A percentile compares a stretch with the other conserved stretches of the same genome.
Evolutionary conservation across 1,140 invertebrate genomes (phyloP).

Genomic region (Dreissena polymorpha): DNA sequence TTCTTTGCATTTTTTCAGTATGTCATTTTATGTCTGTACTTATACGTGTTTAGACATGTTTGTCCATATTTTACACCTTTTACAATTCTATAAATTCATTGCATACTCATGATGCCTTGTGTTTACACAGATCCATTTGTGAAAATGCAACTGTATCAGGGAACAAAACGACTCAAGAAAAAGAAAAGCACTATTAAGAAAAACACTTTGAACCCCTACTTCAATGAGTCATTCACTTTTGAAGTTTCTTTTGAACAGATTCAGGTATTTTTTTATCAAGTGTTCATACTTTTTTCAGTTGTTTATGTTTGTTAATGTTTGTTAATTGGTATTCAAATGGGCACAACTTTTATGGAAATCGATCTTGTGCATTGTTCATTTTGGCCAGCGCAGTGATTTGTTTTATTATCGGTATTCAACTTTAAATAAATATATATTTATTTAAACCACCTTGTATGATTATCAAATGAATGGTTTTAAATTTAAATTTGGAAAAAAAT

Average conservation of each 20-base stretch:
- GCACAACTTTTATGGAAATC: neutral
- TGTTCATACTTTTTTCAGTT: slow-evolving; percentile 17
- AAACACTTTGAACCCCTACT: slow-evolving; percentile 83
- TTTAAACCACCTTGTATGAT: no score
- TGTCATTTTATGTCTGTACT: no score
- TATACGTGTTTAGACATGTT: no score
- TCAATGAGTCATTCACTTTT: slow-evolving; percentile 84
- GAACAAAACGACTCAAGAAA: slow-evolving; percentile 83
- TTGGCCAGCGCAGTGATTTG: no score
- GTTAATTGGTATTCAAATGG: slow-evolving; percentile 5
- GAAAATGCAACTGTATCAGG: slow-evolving; percentile 83
- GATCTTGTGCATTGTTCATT: neutral
- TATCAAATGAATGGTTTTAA: no score
- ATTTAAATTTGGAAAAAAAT: no score
- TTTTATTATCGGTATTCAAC: no score
- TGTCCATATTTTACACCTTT: no score
- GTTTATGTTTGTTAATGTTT: slow-evolving; percentile 12
- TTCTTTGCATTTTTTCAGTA: no score
- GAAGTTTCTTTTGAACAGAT: slow-evolving; percentile 86
- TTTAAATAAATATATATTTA: no score
- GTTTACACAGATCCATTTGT: slow-evolving; percentile 83
- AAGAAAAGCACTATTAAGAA: slow-evolving; percentile 84
- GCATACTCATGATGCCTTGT: slow-evolving; percentile 20
- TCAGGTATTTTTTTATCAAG: slow-evolving; percentile 82
- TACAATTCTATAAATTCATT: slow-evolving; percentile 15